Evolutionary conservation across 2,888 invertebrate genomes (phyloP).

Genomic region (Tipula lateralis): DNA sequence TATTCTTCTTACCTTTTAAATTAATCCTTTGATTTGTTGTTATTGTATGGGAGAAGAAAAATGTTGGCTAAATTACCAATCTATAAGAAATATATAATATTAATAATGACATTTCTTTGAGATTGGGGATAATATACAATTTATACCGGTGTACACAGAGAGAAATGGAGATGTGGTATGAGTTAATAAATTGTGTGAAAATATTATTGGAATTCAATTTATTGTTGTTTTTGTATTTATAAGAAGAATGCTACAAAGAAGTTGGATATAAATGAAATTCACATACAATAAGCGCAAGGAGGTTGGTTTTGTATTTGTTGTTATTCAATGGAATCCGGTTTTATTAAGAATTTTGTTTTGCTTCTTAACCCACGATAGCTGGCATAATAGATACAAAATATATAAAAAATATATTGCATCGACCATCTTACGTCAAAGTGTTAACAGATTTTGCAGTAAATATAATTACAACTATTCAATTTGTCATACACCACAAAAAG

Average conservation of each 20-base stretch:
- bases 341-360: neutral
- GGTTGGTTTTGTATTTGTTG: constrained; percentile 4
- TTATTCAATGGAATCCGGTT: constrained; percentile 9
- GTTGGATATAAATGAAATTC: neutral
- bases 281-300: constrained; percentile 1
- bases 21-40: constrained; percentile 24
- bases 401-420: neutral
- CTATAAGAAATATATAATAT: neutral
- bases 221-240: neutral
- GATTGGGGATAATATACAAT: constrained; percentile 8
- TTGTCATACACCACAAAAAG: neutral
- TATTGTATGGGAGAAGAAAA: neutral
- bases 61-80: neutral
- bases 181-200: constrained; percentile 24
- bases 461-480: neutral
- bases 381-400: neutral
- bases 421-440: neutral
- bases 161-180: neutral
- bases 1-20: neutral
- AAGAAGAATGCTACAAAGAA: neutral
- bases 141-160: neutral
- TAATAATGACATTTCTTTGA: constrained; percentile 1
- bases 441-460: neutral
- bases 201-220: constrained; percentile 24
- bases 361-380: neutral